Evolutionary conservation across 2,113 vertebrate species (phyloP), one percentile per base, ranked within the genome.

Genomic region (Cheirogaleus medius): DNA sequence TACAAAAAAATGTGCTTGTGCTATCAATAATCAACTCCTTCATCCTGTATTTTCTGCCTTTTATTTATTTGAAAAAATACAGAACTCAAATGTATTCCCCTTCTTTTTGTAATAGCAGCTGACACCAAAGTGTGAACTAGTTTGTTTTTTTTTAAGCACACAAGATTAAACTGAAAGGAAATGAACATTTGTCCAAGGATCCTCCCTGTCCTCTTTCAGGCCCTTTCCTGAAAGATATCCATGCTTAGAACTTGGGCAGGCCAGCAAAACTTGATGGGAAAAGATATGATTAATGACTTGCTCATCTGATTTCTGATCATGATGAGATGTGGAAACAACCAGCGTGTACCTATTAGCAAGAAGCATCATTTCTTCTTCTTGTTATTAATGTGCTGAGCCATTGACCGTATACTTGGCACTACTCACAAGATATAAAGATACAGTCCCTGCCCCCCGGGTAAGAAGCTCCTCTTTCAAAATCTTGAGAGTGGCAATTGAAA

Each of bases 241-340:
- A 47, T 11, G 73, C 90, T 52, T 34, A 84, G 82, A 89, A 90
- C 52, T 94, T 88, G 25, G 88, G 42, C 74, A 96, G 47, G 71
- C 47, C 85, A 78, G 97, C 91, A 97, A 76, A 82, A 93, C 69
- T 81, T 89, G 93, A 91, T 94, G 97, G 66, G 83, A 93, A 83
- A 86, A 91, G 82, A 54, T 56, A 68, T 97, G 96, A 97, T 94
- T 96, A 97, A 97, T 91, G 94, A 77, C 32, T 94, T 95, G 97
- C 87, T 97, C 96, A 96, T 13, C 74, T 18, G 0, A 90, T 94
- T 93, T 95, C 87, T 93, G 42, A 91, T 78, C n/a, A 44, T 56
- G 81, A 77, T 76, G 71, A 81, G 90, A 95, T 91, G 74, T 95
- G 92, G 90, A 87, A 97, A 95, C 63, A 84, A 87, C 54, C 78